Conservation (phyloP, 53 echinoderm and acorn worm species). For the Astropecten irregularis region DNA sequence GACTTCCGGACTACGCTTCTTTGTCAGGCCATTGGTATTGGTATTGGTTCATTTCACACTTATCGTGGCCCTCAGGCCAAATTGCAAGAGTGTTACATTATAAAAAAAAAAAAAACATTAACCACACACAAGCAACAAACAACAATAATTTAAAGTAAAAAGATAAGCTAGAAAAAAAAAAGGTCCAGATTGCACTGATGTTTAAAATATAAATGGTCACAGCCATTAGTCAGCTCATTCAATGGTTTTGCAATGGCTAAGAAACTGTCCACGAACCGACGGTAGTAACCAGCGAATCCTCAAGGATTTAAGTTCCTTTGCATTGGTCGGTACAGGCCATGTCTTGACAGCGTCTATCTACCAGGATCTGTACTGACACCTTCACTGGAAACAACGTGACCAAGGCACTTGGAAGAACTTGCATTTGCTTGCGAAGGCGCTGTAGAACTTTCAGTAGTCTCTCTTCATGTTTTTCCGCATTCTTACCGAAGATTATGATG, state of each 20-base stretch:
- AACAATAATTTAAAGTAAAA: too few species aligned
- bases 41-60: too few species aligned
- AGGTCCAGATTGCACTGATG: too few species aligned
- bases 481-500: not conserved
- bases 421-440: not conserved
- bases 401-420: slow-evolving; percentile 2
- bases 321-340: not conserved
- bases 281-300: not conserved
- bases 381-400: not conserved
- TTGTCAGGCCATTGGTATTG: too few species aligned
- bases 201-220: too few species aligned
- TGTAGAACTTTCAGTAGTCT: not conserved
- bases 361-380: slow-evolving; percentile 7
- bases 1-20: not conserved
- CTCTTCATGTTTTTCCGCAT: not conserved
- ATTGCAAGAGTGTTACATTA: too few species aligned
- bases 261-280: not conserved
- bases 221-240: slow-evolving; percentile 41
- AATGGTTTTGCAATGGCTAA: not conserved
- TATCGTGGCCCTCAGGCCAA: too few species aligned
- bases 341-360: slow-evolving; percentile 1
- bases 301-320: slow-evolving; percentile 1
- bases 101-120: too few species aligned
- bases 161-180: too few species aligned
- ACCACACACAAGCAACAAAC: too few species aligned